Evolutionary conservation across 2,888 invertebrate genomes (phyloP).

Genomic region (Rhorus exstirpatorius): DNA sequence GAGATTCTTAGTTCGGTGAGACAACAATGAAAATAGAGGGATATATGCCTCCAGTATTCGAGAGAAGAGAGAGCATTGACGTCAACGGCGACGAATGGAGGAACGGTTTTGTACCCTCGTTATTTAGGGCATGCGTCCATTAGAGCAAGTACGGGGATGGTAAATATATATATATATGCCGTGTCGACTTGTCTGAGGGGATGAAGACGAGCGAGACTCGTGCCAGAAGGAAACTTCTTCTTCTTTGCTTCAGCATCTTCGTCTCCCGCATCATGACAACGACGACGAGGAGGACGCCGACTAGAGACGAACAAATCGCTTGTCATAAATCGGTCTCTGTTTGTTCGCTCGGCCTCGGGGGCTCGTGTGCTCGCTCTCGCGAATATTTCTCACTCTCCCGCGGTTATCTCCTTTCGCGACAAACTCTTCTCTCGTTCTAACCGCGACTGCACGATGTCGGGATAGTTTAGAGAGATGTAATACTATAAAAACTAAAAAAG

Average conservation of each 20-base stretch:
- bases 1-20: constrained; percentile 31
- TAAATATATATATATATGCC: constrained; percentile 63
- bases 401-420: constrained; percentile 36
- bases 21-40: constrained; percentile 53
- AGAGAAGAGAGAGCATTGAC: constrained; percentile 20
- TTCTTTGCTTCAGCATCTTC: constrained; percentile 71
- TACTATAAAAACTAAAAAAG: constrained; percentile 32
- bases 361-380: constrained; percentile 56
- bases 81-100: constrained; percentile 66
- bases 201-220: constrained; percentile 64
- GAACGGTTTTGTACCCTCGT: constrained; percentile 79
- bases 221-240: constrained; percentile 74
- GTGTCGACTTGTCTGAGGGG: constrained; percentile 52
- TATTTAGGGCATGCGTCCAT: constrained; percentile 80
- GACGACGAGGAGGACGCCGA: constrained; percentile 51
- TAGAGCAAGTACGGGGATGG: constrained; percentile 66
- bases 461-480: constrained; percentile 47
- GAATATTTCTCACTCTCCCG: constrained; percentile 68
- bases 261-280: constrained; percentile 23
- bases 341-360: constrained; percentile 70
- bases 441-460: constrained; percentile 17
- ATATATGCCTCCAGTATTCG: constrained; percentile 1
- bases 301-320: constrained; percentile 80
- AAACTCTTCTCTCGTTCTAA: constrained; percentile 23
- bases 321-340: constrained; percentile 82